phyloP scores from a whole-genome alignment of 2,113 vertebrate genomes.

The Eptatretus burgeri region DNA sequence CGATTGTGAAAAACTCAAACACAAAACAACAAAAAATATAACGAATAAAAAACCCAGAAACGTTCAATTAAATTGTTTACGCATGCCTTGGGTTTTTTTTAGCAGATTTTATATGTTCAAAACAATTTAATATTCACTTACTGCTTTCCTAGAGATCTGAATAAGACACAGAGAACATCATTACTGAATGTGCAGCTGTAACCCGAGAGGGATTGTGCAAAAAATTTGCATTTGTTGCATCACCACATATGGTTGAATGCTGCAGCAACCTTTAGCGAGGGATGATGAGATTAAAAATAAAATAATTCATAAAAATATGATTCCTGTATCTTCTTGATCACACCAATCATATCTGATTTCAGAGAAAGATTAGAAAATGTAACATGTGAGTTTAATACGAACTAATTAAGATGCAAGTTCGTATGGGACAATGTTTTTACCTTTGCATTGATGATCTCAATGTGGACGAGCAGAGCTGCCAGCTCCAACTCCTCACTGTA shows the following conservation, averaged over 20 bases:
- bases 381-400: not conserved
- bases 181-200: too few relatives aligned
- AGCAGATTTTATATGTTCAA: too few relatives aligned
- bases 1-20: too few relatives aligned
- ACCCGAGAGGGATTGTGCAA: too few relatives aligned
- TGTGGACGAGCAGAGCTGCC: conserved; percentile 31
- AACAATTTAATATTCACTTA: too few relatives aligned
- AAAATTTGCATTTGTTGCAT: too few relatives aligned
- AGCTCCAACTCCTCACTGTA: conserved; percentile 43
- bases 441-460: conserved; percentile 47
- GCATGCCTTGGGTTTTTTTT: too few relatives aligned
- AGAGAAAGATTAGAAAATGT: not conserved
- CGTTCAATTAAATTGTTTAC: too few relatives aligned
- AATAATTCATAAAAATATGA: not conserved
- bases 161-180: too few relatives aligned
- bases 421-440: conserved; percentile 12
- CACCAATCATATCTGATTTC: not conserved
- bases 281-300: not conserved
- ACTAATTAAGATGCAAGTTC: not conserved
- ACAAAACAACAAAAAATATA: too few relatives aligned
- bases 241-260: not conserved
- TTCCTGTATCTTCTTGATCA: not conserved
- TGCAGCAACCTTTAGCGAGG: not conserved
- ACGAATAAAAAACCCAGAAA: too few relatives aligned
- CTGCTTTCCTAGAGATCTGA: too few relatives aligned